Evolutionary conservation across 2,888 invertebrate genomes (phyloP), one percentile per base, ranked within the genome.

Genomic region (Cylindroiulus punctatus): DNA sequence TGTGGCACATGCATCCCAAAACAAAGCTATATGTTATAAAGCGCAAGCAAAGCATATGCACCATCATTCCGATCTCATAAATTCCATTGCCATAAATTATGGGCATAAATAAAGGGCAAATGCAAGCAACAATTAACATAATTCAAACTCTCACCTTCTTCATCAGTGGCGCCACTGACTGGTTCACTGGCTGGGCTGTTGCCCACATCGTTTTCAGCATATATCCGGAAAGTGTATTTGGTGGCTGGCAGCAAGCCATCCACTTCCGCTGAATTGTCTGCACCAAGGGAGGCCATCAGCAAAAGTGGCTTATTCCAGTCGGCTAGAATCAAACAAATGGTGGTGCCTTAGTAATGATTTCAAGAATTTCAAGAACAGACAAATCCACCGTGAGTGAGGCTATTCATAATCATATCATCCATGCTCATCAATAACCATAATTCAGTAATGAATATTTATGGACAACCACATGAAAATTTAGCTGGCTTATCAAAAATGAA

Each of bases 81-180:
- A n/a, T n/a, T n/a, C n/a, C n/a, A n/a, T 57, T 57, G n/a, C n/a
- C n/a, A 17, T 0, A 22, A 65, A 65, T 52, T 22, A 65, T 5
- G 0, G 7, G 12, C 22, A 65, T 65, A 52, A n/a, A 52, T 52
- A 65, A 65, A 65, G 26, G n/a, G 22, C 10, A 19, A 76, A 76
- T 14, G 76, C 14, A 76, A 76, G 76, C 30, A 12, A 12, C 26
- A 14, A 76, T 76, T 22, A 65, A 65, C 57, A 65, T 65, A 22
- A 22, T 0, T 22, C 57, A 30, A 94, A 36, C 91, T 95, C 88
- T 90, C 91, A 92, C 94, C 93, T 93, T 98, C 97, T 92, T 98
- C 98, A 57, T 98, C 97, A 36, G 98, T 98, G 88, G 97, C 97
- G 88, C 98, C 98, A 3, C 96, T 96, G 1, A 98, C 97, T 0